These are phyloP conservation scores for Silurus lanzhouensis DNA, from an alignment of 2,797 vertebrate species.

Conservation along the genomic window DNA sequence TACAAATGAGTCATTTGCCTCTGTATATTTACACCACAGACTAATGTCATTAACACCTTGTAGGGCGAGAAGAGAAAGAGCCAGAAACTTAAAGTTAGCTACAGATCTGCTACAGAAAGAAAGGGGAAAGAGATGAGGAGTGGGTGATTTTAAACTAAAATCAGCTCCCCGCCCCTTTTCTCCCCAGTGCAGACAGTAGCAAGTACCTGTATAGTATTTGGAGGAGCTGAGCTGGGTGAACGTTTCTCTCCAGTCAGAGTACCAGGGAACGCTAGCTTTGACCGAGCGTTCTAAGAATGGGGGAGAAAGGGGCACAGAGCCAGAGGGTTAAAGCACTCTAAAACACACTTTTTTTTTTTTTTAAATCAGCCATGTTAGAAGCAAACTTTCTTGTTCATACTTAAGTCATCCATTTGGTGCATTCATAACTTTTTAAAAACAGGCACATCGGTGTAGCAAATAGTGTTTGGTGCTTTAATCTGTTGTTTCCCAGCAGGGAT, in stretches of 20 bases:
- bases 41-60: constrained; percentile 43
- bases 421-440: not conserved
- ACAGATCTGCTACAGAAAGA: constrained; percentile 43
- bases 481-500: not conserved
- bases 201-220: constrained; percentile 86
- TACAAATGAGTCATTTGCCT: constrained; percentile 52
- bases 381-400: not conserved
- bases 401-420: not conserved
- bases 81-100: constrained; percentile 21
- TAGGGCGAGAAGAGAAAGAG: constrained; percentile 22
- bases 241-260: constrained; percentile 90
- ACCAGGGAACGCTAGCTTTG: constrained; percentile 92
- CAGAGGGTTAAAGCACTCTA: constrained; percentile 47
- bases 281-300: constrained; percentile 85
- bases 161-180: constrained; percentile 24
- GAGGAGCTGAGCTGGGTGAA: constrained; percentile 86
- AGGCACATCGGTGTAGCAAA: not conserved
- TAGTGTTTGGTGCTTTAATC: not conserved
- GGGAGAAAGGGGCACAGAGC: constrained; percentile 55
- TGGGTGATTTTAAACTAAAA: constrained; percentile 11
- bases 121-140: constrained; percentile 18
- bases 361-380: not conserved
- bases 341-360: constrained; percentile 4
- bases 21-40: not conserved
- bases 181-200: constrained; percentile 45